Conservation (phyloP, 2,113 vertebrate species). For the Protomyctophum bolini region DNA sequence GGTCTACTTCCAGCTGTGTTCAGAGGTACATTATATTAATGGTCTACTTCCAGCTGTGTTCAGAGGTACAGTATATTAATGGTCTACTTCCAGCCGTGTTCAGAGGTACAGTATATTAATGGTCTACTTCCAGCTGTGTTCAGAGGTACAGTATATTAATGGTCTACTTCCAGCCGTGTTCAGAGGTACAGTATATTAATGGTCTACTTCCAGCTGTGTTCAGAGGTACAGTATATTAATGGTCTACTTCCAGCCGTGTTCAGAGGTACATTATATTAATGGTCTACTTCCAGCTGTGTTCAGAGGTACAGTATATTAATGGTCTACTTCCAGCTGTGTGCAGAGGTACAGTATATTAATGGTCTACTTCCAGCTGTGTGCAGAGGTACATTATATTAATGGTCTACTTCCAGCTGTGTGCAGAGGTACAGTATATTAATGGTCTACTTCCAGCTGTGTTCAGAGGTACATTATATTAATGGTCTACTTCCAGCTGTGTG, state of each 20-base stretch:
- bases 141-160: too few species aligned
- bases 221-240: too few species aligned
- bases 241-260: constrained; percentile 99
- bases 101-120: too few species aligned
- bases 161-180: constrained; percentile 99
- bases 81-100: constrained; percentile 99
- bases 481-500: constrained; percentile 99
- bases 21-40: too few species aligned
- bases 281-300: constrained; percentile 99
- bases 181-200: too few species aligned
- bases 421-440: too few species aligned
- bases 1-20: constrained; percentile 99
- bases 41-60: constrained; percentile 99
- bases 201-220: constrained; percentile 99
- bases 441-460: constrained; percentile 99
- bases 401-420: constrained; percentile 99
- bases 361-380: constrained; percentile 99
- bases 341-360: too few species aligned
- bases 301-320: too few species aligned
- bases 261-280: too few species aligned
- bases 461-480: too few species aligned
- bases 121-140: constrained; percentile 99
- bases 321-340: constrained; percentile 99
- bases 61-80: too few species aligned
- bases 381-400: too few species aligned